These are phyloP conservation scores for Myotis myotis DNA, from an alignment of 2,797 vertebrate genomes.

Conservation along the genomic window DNA sequence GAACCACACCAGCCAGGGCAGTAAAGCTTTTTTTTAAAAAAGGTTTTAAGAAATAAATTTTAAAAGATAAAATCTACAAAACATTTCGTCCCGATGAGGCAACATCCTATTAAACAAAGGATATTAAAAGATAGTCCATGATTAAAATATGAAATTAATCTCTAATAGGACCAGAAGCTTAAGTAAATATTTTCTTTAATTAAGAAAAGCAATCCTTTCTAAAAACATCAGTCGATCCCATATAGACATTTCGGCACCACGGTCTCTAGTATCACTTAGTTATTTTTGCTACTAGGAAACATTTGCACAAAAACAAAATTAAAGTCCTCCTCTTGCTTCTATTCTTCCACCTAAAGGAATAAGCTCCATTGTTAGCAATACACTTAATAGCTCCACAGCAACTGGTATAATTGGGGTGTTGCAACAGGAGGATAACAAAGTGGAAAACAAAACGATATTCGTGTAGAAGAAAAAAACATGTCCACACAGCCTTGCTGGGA, in stretches of 20 bases:
- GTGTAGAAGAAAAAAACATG: background rate
- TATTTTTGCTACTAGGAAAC: constrained; percentile 49
- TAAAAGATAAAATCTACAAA: background rate
- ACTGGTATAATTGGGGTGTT: constrained; percentile 7
- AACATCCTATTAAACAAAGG: background rate
- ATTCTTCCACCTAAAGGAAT: constrained; percentile 45
- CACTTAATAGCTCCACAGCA: constrained; percentile 59
- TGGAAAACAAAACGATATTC: constrained; percentile 41
- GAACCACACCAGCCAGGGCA: background rate
- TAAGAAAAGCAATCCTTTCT: constrained; percentile 3
- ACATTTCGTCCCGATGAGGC: background rate
- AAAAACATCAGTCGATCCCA: background rate
- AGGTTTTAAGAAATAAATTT: background rate
- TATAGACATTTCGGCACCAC: background rate
- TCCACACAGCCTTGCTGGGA: background rate
- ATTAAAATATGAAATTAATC: background rate
- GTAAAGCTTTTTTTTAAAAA: background rate
- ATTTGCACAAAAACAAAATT: constrained; percentile 43
- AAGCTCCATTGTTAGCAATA: constrained; percentile 39
- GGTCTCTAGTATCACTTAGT: background rate
- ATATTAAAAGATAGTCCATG: background rate
- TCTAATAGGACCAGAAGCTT: background rate
- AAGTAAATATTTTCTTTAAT: constrained; percentile 15
- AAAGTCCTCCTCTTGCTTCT: background rate
- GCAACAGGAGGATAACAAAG: constrained; percentile 32